These are phyloP conservation scores for Notolepis coatsorum DNA, from an alignment of 2,797 vertebrate genomes.

Conservation along the genomic window DNA sequence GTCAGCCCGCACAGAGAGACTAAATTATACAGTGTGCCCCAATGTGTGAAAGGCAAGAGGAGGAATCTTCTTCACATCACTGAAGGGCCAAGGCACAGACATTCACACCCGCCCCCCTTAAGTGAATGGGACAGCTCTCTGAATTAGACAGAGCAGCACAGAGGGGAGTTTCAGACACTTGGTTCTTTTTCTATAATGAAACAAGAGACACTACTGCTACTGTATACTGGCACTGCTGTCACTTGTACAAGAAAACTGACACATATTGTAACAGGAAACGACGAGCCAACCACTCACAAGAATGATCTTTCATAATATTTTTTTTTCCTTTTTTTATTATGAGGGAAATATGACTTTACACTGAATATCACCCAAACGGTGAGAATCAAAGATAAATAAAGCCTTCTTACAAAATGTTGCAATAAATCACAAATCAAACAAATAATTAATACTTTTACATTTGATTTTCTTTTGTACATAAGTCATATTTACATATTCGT, in stretches of 20 bases:
- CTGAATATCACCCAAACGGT: slow-evolving; percentile 70
- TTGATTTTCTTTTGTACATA: slow-evolving; percentile 78
- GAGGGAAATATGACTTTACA: slow-evolving; percentile 87
- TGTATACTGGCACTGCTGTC: slow-evolving; percentile 34
- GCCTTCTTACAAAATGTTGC: slow-evolving; percentile 88
- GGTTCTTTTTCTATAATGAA: slow-evolving; percentile 52
- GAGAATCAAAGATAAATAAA: slow-evolving; percentile 94
- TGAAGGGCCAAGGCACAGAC: too few relatives aligned
- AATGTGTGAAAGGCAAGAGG: not conserved
- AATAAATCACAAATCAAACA: slow-evolving; percentile 82
- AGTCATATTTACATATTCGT: slow-evolving; percentile 82
- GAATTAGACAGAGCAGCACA: too few relatives aligned
- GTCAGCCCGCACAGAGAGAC: not conserved
- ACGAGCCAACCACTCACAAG: not conserved
- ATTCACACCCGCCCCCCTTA: too few relatives aligned
- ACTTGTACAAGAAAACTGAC: not conserved
- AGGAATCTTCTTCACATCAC: not conserved
- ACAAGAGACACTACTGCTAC: slow-evolving; percentile 15
- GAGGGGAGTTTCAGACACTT: too few relatives aligned
- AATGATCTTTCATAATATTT: slow-evolving; percentile 45
- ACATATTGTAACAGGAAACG: not conserved
- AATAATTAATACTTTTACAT: slow-evolving; percentile 84
- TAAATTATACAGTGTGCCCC: not conserved
- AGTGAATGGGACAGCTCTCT: too few relatives aligned
- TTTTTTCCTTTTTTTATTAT: slow-evolving; percentile 89